These are phyloP conservation scores for Phyllotreta striolata DNA, from an alignment of 2,888 invertebrate genomes.

Conservation along the genomic window DNA sequence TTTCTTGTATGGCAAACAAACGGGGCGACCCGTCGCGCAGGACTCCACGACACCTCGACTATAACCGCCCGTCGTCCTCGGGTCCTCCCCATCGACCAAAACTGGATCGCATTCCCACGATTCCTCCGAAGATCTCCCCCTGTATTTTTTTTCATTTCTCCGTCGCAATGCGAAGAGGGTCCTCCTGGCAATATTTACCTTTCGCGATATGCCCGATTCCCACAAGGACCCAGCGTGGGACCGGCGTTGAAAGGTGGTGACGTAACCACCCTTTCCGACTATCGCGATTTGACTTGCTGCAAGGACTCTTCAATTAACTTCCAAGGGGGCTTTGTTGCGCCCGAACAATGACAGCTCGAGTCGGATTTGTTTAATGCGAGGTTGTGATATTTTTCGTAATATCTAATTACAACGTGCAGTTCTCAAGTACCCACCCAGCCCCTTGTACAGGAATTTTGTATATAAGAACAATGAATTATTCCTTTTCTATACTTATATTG, in stretches of 20 bases:
- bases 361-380: constrained; percentile 6
- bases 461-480: too few species aligned
- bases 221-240: constrained; percentile 50
- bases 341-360: constrained; percentile 19
- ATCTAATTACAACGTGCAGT: not conserved
- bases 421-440: too few species aligned
- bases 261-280: constrained; percentile 42
- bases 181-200: constrained; percentile 46
- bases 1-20: too few species aligned
- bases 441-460: too few species aligned
- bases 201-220: constrained; percentile 46
- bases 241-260: constrained; percentile 46
- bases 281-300: constrained; percentile 44
- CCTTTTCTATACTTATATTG: too few species aligned
- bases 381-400: constrained; percentile 17
- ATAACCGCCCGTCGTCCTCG: constrained; percentile 24
- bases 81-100: constrained; percentile 33
- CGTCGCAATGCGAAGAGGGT: not conserved
- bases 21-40: not conserved
- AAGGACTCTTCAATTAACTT: constrained; percentile 44
- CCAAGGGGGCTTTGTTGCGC: constrained; percentile 26
- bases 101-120: constrained; percentile 39
- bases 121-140: constrained; percentile 22
- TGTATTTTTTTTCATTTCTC: constrained; percentile 18
- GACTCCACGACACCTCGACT: constrained; percentile 24